Base-by-base conservation (phyloP, 2,113 vertebrate genomes). In the Mastomys coucha region DNA sequence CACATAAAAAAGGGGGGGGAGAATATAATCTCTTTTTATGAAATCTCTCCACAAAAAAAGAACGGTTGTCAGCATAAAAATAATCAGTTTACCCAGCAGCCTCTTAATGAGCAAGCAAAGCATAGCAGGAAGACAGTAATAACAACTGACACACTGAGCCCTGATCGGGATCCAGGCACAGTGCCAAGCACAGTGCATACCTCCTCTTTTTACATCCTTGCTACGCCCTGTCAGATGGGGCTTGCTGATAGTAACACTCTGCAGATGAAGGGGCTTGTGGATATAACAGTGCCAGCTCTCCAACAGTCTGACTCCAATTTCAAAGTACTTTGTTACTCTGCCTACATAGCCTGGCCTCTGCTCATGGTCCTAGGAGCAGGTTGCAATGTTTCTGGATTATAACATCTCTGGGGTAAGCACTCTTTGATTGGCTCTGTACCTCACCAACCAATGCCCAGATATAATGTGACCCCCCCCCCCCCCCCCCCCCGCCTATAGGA, bases 41-140 rank as follows among this genome's bases (percentile, higher is more conserved):
- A 95, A 86, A 77, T 96, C 26, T 92, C 53, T 92, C 72, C 67
- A 28, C 36, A 70, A 72, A 20, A 91, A 89, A 69, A 95, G 39
- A 31, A 26, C 88, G 60, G 60, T 81, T 51, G 67, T 89, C 67
- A 75, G 39, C 67, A 77, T 7, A 16, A 86, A 96, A 93, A 87
- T 24, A 58, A 91, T 87, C 31, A 10, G 45, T 73, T 60, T n/a
- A 56, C 26, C 28, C 36, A 72, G 53, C 20, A 84, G 67, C 67
- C 39, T 94, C 94, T 82, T 88, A 94, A 78, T 45, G 36, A 28
- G 53, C 82, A 97, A 91, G 39, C 16, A 87, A 96, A 67, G 39
- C 81, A 0, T 26, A n/a, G 2, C 10, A 5, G 17, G 36, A 39
- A 19, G 1, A 14, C 8, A 17, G 49, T 33, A 53, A 73, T 14